Evolutionary conservation across 1,140 invertebrate species (phyloP).

Genomic region (Mamestra configurata): DNA sequence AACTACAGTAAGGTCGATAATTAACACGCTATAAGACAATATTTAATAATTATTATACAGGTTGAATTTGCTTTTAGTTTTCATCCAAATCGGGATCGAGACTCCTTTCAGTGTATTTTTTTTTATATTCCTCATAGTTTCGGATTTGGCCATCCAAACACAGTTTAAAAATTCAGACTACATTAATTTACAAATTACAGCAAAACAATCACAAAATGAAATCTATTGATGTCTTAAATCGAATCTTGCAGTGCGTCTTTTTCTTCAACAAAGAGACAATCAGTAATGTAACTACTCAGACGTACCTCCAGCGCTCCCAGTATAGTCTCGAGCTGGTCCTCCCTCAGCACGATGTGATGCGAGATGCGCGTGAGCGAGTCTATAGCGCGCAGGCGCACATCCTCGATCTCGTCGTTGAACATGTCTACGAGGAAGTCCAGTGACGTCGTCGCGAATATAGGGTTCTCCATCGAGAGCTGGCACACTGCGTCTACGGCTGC

Average conservation of each 20-base stretch:
- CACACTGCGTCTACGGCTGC: slow-evolving; percentile 98
- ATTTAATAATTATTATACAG: too few species aligned
- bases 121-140: too few species aligned
- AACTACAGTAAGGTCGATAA: too few species aligned
- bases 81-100: too few species aligned
- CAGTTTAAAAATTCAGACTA: too few species aligned
- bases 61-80: too few species aligned
- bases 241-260: not conserved
- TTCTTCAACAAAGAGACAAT: not conserved
- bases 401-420: slow-evolving; percentile 99
- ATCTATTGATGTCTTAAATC: too few species aligned
- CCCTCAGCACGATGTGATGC: slow-evolving; percentile 95
- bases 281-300: not conserved
- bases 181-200: too few species aligned
- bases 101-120: too few species aligned
- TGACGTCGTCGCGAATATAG: slow-evolving; percentile 95
- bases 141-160: too few species aligned
- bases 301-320: slow-evolving; percentile 94
- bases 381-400: slow-evolving; percentile 97
- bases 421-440: slow-evolving; percentile 99
- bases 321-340: slow-evolving; percentile 99
- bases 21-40: too few species aligned
- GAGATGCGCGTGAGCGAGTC: slow-evolving; percentile 97
- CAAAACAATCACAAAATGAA: too few species aligned
- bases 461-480: slow-evolving; percentile 94